phyloP scores from a whole-genome alignment of 2,888 invertebrate species.

The Andrena bucephala region DNA sequence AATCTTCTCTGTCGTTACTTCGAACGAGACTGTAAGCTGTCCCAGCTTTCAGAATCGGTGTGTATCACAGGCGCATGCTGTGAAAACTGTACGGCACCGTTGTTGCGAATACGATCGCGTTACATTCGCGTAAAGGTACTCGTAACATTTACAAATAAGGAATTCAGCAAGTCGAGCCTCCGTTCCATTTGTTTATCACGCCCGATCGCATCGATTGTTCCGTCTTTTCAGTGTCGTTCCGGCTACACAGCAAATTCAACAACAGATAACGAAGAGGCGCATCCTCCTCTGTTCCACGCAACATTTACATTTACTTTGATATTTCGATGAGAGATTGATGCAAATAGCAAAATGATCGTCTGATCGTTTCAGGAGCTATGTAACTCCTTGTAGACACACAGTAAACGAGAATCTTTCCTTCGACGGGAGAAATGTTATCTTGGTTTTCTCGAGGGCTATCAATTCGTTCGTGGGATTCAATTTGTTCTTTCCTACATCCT shows the following conservation, averaged over 20 bases:
- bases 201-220: not conserved
- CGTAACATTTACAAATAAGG: constrained; percentile 15
- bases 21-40: constrained; percentile 23
- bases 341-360: not conserved
- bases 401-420: not conserved
- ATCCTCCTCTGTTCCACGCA: not conserved
- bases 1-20: constrained; percentile 19
- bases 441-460: not conserved
- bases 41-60: constrained; percentile 10
- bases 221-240: not conserved
- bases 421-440: not conserved
- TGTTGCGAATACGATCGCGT: constrained; percentile 8
- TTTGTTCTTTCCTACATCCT: not conserved
- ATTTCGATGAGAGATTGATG: not conserved
- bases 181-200: constrained; percentile 8
- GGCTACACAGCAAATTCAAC: not conserved
- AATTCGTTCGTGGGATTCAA: not conserved
- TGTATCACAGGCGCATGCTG: constrained; percentile 9
- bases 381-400: not conserved
- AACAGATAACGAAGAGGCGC: not conserved
- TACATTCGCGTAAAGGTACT: constrained; percentile 2
- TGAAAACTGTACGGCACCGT: not conserved
- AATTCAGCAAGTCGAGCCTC: constrained; percentile 8
- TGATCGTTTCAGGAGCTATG: not conserved
- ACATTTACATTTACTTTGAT: not conserved